These are phyloP conservation scores for Chaetoderma sp. DNA, from an alignment of 2,888 invertebrate species.

Conservation along the genomic window DNA sequence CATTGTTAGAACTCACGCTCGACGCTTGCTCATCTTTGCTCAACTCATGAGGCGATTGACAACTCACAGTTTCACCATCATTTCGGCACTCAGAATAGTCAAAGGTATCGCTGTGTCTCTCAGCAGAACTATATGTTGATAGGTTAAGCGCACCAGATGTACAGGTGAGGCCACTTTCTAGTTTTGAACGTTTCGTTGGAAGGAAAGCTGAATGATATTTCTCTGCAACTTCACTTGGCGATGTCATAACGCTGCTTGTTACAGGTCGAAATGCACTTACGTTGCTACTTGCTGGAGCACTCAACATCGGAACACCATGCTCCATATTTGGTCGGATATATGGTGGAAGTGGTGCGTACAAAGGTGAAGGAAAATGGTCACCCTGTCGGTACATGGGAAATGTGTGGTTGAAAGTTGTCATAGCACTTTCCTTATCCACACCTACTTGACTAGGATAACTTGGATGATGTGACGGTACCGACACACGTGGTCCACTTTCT, in stretches of 20 bases:
- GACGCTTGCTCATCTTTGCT: constrained; percentile 58
- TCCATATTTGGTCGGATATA: constrained; percentile 54
- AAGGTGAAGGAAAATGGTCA: constrained; percentile 60
- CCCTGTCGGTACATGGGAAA: constrained; percentile 59
- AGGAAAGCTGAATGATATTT: constrained; percentile 60
- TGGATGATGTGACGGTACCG: constrained; percentile 43
- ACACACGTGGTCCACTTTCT: constrained; percentile 43
- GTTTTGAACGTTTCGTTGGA: constrained; percentile 57
- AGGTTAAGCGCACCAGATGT: too few species aligned
- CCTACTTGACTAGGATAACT: constrained; percentile 46
- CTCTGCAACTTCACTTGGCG: constrained; percentile 43
- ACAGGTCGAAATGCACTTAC: constrained; percentile 59
- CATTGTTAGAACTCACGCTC: constrained; percentile 52
- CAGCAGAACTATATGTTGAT: too few species aligned
- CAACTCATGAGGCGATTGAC: constrained; percentile 10
- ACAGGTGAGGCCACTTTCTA: too few species aligned
- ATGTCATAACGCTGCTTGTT: constrained; percentile 35
- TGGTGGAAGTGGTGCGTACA: constrained; percentile 56
- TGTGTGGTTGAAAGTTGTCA: constrained; percentile 45
- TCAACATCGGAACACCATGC: constrained; percentile 48
- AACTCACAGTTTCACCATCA: too few species aligned
- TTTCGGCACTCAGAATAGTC: too few species aligned
- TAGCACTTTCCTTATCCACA: constrained; percentile 42
- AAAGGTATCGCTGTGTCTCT: too few species aligned
- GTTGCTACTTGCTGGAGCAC: constrained; percentile 44